Evolutionary conservation across 2,113 vertebrate species (phyloP).

Genomic region (Hypomesus transpacificus): DNA sequence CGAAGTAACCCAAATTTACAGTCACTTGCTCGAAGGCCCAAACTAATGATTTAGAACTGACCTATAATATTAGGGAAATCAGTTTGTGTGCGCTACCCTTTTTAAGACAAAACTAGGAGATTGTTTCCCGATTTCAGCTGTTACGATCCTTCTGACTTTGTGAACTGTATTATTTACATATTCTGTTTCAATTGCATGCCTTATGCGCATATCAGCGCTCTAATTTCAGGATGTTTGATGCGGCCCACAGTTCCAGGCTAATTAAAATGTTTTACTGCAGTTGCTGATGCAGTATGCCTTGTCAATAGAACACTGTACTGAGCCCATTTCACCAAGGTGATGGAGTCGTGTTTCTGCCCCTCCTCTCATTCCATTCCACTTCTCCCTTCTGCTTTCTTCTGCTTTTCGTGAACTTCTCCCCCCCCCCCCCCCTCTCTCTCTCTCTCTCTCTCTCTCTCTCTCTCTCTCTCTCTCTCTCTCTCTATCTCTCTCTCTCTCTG

Average conservation of each 20-base stretch:
- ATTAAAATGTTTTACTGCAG: no score
- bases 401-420: slow-evolving; percentile 3
- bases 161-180: slow-evolving; percentile 19
- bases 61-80: no score
- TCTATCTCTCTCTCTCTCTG: slow-evolving; percentile 26
- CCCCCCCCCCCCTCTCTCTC: background rate
- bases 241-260: no score
- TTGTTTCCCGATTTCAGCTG: slow-evolving; percentile 17
- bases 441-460: slow-evolving; percentile 13
- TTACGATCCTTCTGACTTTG: slow-evolving; percentile 14
- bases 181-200: background rate
- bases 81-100: no score
- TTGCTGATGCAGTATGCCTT: no score
- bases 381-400: background rate
- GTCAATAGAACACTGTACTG: no score
- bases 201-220: no score
- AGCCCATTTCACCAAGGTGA: no score
- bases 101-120: background rate
- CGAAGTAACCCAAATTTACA: slow-evolving; percentile 29
- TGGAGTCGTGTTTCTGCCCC: background rate
- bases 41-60: no score
- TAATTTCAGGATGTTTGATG: no score
- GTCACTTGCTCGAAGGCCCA: slow-evolving; percentile 10
- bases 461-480: background rate
- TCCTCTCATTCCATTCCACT: background rate